Base-by-base conservation (phyloP, 2,888 invertebrate species). In the Drosophila imparisetae region DNA sequence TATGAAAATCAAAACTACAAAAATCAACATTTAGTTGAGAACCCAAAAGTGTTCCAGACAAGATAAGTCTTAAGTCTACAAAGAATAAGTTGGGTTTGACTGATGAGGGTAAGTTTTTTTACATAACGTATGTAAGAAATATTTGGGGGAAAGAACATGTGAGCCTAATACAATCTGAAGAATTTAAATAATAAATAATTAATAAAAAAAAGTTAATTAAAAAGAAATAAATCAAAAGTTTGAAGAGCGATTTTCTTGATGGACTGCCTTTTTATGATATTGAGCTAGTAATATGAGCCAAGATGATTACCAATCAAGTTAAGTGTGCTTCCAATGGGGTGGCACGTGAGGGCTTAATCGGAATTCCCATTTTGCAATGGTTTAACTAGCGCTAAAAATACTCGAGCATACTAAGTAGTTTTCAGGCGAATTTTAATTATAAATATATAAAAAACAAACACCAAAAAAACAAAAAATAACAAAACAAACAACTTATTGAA, bases 321-420 rank as follows among this genome's bases (percentile, higher is more conserved):
- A 15, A n/a, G 38, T 63, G 29, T 29, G 53, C 32, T 72, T 30
- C 2, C 27, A 38, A 24, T 7, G 2, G 13, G 13, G 29, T 6
- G 72, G 34, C 21, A 42, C 24, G 13, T 32, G 11, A 53, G 45
- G 27, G 27, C 10, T 29, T 29, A 45, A 27, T 7, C 48, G 8
- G 15, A 40, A 30, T 27, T 24, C 10, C 34, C 5, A 13, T 3
- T 15, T 29, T 11, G 24, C 24, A 11, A 13, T 40, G 13, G 1
- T n/a, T 57, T 65, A 18, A 27, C 36, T 59, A 24, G 45, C 11
- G 58, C 69, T 66, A 65, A 70, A 70, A 70, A 63, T 80, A 69
- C 27, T 29, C 24, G 49, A 7, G 4, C 15, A n/a, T 10, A 4
- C 21, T 60, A 53, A 27, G 18, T 11, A 21, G 24, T 74, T 74